These are phyloP conservation scores for Resseliella maxima DNA, from an alignment of 2,888 invertebrate genomes.

Conservation along the genomic window DNA sequence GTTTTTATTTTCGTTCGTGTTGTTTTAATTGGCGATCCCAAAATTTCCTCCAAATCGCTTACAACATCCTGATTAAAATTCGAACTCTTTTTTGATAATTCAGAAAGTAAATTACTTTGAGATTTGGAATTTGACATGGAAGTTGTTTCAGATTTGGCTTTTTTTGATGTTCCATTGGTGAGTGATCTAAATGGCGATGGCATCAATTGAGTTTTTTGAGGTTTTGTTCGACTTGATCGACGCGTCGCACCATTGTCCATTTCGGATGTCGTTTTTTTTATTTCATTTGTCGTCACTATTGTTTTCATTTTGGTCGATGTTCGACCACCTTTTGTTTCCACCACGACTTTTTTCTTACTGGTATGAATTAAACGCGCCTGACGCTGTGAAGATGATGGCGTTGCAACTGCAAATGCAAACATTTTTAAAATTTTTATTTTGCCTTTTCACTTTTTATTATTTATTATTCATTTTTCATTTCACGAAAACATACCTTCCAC, in stretches of 20 bases:
- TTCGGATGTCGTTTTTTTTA: neutral
- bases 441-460: conserved; percentile 58
- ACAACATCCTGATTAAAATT: conserved; percentile 66
- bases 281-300: neutral
- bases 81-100: conserved; percentile 63
- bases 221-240: conserved; percentile 70
- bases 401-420: neutral
- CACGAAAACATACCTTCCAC: conserved; percentile 60
- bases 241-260: conserved; percentile 68
- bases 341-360: conserved; percentile 72
- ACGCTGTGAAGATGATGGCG: conserved; percentile 60
- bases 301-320: neutral
- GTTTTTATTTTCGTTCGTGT: conserved; percentile 59
- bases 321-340: conserved; percentile 62
- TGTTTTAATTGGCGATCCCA: conserved; percentile 66
- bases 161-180: neutral
- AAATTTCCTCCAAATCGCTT: conserved; percentile 67
- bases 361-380: conserved; percentile 77
- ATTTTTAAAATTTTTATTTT: neutral
- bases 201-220: conserved; percentile 59
- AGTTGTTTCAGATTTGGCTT: neutral
- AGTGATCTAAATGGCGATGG: neutral
- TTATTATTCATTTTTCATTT: conserved; percentile 61
- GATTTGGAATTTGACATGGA: neutral
- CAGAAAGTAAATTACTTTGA: conserved; percentile 59